Conservation (phyloP, 2,113 vertebrate species). For the Cariama cristata region DNA sequence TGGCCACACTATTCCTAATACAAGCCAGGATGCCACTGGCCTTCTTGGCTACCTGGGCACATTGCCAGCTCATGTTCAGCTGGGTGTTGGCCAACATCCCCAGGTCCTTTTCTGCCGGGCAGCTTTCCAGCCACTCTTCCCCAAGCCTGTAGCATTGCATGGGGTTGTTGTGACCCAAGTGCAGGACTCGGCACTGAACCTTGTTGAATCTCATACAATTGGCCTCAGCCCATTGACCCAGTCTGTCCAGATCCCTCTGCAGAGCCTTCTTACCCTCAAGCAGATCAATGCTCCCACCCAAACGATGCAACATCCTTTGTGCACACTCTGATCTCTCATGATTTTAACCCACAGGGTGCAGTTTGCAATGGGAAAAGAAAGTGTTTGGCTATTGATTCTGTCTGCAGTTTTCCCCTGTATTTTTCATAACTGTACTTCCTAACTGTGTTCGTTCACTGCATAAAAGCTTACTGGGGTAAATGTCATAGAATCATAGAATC, state of each 20-base stretch:
- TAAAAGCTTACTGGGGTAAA: background rate
- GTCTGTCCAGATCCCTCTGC: background rate
- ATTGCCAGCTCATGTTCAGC: no score
- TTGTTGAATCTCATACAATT: background rate
- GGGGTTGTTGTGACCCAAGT: background rate
- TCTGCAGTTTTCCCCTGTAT: background rate
- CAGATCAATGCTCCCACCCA: background rate
- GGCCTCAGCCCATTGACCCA: background rate
- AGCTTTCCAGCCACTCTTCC: background rate
- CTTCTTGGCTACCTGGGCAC: background rate
- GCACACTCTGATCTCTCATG: background rate
- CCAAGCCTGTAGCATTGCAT: rapidly evolving
- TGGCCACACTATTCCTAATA: background rate
- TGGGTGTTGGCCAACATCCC: rapidly evolving
- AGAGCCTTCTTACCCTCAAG: background rate
- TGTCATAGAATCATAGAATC: background rate
- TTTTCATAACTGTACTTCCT: background rate
- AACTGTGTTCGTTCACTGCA: background rate
- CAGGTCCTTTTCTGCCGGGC: rapidly evolving
- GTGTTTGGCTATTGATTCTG: background rate
- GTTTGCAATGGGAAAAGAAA: background rate
- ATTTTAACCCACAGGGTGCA: background rate
- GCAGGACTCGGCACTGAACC: background rate
- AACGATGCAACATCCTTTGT: background rate
- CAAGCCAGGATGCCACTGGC: background rate